These are phyloP conservation scores for Saxidomus purpurata DNA, from an alignment of 1,140 invertebrate species.

Conservation along the genomic window DNA sequence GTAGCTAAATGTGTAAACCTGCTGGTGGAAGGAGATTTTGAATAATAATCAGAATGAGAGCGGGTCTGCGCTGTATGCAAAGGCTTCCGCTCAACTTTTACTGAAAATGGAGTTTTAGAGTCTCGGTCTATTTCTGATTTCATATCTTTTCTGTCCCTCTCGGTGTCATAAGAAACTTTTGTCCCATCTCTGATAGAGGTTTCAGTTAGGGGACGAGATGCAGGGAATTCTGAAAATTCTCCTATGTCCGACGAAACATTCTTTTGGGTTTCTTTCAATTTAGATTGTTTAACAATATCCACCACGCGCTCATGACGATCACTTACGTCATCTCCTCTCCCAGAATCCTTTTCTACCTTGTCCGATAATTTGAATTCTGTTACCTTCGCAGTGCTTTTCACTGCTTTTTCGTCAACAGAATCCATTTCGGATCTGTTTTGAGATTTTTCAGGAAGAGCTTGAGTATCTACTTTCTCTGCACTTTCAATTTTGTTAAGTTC, in stretches of 20 bases:
- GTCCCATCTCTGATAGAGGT: slow-evolving; percentile 51
- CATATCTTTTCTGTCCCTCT: slow-evolving; percentile 9
- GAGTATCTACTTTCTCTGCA: not conserved
- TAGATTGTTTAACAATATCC: slow-evolving; percentile 65
- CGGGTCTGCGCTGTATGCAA: slow-evolving; percentile 57
- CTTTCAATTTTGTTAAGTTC: not conserved
- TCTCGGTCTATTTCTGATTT: slow-evolving; percentile 47
- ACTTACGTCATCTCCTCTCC: slow-evolving; percentile 3
- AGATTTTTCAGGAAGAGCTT: not conserved
- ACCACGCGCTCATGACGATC: slow-evolving; percentile 41
- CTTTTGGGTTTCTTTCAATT: slow-evolving; percentile 40
- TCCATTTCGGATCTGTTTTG: not conserved
- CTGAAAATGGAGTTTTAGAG: slow-evolving; percentile 53
- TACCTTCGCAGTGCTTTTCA: slow-evolving; percentile 40
- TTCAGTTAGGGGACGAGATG: slow-evolving; percentile 55
- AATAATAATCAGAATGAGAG: slow-evolving; percentile 64
- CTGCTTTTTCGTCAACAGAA: not conserved
- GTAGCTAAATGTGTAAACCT: slow-evolving; percentile 48
- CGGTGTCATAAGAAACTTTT: slow-evolving; percentile 49
- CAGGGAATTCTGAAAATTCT: slow-evolving; percentile 16
- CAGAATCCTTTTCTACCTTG: slow-evolving; percentile 44
- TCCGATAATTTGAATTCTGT: slow-evolving; percentile 58
- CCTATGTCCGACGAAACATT: not conserved
- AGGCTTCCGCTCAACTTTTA: slow-evolving; percentile 58
- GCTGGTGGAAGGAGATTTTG: slow-evolving; percentile 46